These are phyloP conservation scores for Drosophila baimaii DNA, from an alignment of 1,140 invertebrate genomes.

Conservation along the genomic window DNA sequence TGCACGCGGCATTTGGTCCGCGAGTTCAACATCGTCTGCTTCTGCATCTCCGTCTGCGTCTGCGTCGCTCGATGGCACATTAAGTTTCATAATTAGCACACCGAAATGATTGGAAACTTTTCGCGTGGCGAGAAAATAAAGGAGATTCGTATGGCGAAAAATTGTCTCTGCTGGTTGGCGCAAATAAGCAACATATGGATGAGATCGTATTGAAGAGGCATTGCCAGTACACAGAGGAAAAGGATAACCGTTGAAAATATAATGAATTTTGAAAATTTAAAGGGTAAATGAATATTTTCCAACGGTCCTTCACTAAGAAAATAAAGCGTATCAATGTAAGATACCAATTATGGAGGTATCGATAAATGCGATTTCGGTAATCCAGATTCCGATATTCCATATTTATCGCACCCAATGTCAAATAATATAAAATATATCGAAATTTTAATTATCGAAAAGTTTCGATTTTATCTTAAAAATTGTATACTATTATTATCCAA, in stretches of 20 bases:
- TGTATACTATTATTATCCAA: too few species aligned
- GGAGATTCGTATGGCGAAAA: constrained; percentile 38
- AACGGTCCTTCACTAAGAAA: not conserved
- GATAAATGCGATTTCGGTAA: too few species aligned
- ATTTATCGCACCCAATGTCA: too few species aligned
- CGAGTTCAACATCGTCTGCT: constrained; percentile 52
- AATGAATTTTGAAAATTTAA: too few species aligned
- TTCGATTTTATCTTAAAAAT: too few species aligned
- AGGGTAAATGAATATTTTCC: too few species aligned
- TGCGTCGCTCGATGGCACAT: constrained; percentile 68
- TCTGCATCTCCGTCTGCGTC: constrained; percentile 9
- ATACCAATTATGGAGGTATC: not conserved
- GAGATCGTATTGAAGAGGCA: constrained; percentile 46
- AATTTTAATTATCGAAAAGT: not conserved
- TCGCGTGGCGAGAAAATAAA: constrained; percentile 37
- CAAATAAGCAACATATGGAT: constrained; percentile 80
- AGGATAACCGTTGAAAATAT: too few species aligned
- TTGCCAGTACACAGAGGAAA: constrained; percentile 21
- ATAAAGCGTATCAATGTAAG: not conserved
- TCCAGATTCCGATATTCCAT: too few species aligned
- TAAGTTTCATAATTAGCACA: constrained; percentile 82
- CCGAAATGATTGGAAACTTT: constrained; percentile 72
- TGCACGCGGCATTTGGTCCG: constrained; percentile 77
- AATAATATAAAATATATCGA: not conserved
- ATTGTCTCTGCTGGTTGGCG: constrained; percentile 46